These are phyloP conservation scores for Enchytraeus crypticus DNA, from an alignment of 2,888 invertebrate species.

Conservation along the genomic window DNA sequence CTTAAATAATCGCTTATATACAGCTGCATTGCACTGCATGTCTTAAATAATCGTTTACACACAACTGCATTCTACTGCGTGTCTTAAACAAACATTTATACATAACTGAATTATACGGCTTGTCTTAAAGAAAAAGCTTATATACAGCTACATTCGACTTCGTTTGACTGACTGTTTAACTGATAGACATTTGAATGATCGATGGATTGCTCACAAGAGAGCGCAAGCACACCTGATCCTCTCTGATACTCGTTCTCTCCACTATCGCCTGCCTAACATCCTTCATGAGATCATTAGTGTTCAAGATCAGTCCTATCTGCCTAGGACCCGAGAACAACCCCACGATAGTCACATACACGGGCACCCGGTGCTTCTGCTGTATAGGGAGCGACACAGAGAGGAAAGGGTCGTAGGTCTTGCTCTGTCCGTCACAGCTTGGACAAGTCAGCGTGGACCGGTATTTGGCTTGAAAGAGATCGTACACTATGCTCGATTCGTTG, in stretches of 20 bases:
- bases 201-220: too few species aligned
- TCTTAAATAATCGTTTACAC: too few species aligned
- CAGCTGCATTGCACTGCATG: too few species aligned
- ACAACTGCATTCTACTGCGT: too few species aligned
- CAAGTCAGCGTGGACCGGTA: slow-evolving; percentile 59
- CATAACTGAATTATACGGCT: too few species aligned
- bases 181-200: too few species aligned
- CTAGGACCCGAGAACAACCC: slow-evolving; percentile 51
- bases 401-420: slow-evolving; percentile 93
- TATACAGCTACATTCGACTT: too few species aligned
- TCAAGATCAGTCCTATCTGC: slow-evolving; percentile 66
- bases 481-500: slow-evolving; percentile 2
- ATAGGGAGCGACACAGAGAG: slow-evolving; percentile 90
- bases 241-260: neutral
- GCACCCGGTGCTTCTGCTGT: slow-evolving; percentile 72
- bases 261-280: neutral
- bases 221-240: neutral
- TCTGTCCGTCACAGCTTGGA: slow-evolving; percentile 80
- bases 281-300: slow-evolving; percentile 54
- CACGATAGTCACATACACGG: slow-evolving; percentile 72
- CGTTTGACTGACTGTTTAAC: too few species aligned
- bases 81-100: too few species aligned
- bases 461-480: slow-evolving; percentile 9
- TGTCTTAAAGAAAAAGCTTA: too few species aligned
- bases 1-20: too few species aligned